These are phyloP conservation scores for Lepas anatifera DNA, from an alignment of 2,888 invertebrate genomes.

Conservation along the genomic window DNA sequence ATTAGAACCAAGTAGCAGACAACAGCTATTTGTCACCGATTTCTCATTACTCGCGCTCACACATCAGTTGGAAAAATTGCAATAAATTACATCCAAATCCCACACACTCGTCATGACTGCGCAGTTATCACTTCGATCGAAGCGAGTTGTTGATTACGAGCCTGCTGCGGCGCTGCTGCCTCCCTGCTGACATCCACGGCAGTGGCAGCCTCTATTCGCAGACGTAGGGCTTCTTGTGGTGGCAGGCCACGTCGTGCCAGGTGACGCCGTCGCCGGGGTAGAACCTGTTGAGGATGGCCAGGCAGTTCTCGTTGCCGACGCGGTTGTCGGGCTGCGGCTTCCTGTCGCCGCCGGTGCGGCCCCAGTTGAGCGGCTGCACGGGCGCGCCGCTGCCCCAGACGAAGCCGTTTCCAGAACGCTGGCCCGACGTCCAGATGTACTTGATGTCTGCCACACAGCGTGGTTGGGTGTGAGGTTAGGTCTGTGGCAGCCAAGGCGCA, in stretches of 20 bases:
- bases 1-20: too few relatives aligned
- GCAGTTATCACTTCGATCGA: too few relatives aligned
- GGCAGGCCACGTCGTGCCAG: slow-evolving; percentile 24
- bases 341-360: slow-evolving; percentile 10
- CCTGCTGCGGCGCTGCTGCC: too few relatives aligned
- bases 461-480: too few relatives aligned
- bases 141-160: too few relatives aligned
- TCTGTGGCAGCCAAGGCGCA: too few relatives aligned
- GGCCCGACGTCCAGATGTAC: slow-evolving; percentile 13
- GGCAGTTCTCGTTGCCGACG: slow-evolving; percentile 23
- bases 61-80: too few relatives aligned
- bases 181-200: too few relatives aligned
- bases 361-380: slow-evolving; percentile 6
- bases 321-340: slow-evolving; percentile 23
- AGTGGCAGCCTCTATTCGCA: slow-evolving; percentile 22
- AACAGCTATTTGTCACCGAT: too few relatives aligned
- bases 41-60: too few relatives aligned
- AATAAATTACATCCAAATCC: too few relatives aligned
- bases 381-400: slow-evolving; percentile 11
- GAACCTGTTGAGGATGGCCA: slow-evolving; percentile 23
- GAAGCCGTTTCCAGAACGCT: background rate
- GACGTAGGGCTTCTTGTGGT: slow-evolving; percentile 22
- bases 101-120: too few relatives aligned
- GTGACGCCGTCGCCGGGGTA: slow-evolving; percentile 22
- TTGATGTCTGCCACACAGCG: background rate